These are phyloP conservation scores for Xiphophorus couchianus DNA, from an alignment of 2,113 vertebrate genomes.

Conservation along the genomic window DNA sequence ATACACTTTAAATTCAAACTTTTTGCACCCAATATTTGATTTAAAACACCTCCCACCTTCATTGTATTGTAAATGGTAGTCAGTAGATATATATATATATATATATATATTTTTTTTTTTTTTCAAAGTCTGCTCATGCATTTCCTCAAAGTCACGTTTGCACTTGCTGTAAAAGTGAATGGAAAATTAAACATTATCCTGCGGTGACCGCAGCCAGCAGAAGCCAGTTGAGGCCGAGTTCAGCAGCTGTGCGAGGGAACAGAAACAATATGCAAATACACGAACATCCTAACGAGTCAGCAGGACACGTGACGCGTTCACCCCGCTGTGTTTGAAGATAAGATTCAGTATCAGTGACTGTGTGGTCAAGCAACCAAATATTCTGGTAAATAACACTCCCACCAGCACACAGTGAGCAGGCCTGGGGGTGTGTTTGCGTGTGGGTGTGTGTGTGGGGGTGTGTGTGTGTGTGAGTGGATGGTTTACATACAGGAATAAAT, in stretches of 20 bases:
- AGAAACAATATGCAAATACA: slow-evolving; percentile 57
- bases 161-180: not conserved
- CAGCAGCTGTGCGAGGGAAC: slow-evolving; percentile 46
- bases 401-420: not conserved
- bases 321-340: slow-evolving; percentile 35
- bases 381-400: slow-evolving; percentile 8
- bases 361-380: not conserved
- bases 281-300: slow-evolving; percentile 20
- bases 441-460: too few species aligned
- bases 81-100: too few species aligned
- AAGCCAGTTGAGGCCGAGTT: slow-evolving; percentile 12
- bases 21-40: too few species aligned
- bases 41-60: too few species aligned
- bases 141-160: slow-evolving; percentile 8
- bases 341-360: slow-evolving; percentile 15
- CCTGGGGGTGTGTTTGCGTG: not conserved
- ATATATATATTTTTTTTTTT: too few species aligned
- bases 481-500: not conserved
- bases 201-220: slow-evolving; percentile 45
- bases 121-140: not conserved
- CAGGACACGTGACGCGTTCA: slow-evolving; percentile 33
- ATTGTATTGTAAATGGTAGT: too few species aligned
- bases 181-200: slow-evolving; percentile 73
- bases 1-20: too few species aligned
- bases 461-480: not conserved